phyloP scores from a whole-genome alignment of 2,113 vertebrate genomes.

The Eulacestoma nigropectus region DNA sequence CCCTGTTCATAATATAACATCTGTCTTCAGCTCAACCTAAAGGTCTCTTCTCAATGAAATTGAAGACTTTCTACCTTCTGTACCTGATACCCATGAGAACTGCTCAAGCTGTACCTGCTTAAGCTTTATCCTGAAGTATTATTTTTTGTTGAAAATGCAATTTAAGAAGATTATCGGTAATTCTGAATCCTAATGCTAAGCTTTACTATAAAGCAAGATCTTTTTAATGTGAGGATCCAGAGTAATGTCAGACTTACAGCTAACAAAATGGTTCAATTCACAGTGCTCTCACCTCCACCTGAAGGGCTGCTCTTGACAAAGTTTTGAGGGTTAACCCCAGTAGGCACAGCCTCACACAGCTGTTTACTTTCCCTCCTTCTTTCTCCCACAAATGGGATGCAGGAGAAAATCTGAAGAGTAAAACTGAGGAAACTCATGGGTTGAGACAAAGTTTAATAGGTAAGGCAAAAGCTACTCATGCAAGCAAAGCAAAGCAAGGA shows the following conservation, averaged over 20 bases:
- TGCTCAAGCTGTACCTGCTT: neutral
- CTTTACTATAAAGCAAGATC: neutral
- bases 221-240: neutral
- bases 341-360: neutral
- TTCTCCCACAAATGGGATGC: neutral
- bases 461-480: neutral
- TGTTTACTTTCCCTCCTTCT: neutral
- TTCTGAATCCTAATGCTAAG: neutral
- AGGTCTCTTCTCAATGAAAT: neutral
- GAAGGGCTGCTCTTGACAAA: neutral
- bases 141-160: neutral
- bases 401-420: neutral
- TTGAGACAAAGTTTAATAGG: neutral
- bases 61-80: neutral
- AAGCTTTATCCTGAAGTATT: neutral
- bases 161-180: neutral
- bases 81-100: neutral
- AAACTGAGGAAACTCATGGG: neutral
- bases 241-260: neutral
- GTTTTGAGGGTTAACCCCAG: neutral
- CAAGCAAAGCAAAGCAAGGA: neutral
- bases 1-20: neutral
- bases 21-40: neutral
- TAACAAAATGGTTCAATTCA: neutral
- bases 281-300: neutral